Base-by-base conservation (phyloP, 2,888 invertebrate genomes). In the Noctua comes region DNA sequence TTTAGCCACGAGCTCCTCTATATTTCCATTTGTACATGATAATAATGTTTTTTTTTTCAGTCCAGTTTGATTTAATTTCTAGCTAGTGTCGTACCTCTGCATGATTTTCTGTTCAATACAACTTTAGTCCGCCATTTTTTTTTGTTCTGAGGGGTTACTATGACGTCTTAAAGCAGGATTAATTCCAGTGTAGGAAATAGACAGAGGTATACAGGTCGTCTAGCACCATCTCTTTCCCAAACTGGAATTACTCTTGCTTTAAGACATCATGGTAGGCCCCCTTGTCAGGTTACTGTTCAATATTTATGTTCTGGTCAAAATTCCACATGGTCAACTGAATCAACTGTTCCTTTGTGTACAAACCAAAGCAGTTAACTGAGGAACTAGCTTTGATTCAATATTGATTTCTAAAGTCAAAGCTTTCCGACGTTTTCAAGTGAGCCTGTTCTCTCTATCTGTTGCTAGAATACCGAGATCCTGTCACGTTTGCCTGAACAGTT, bases 341-440 rank as follows among this genome's bases (percentile, higher is more conserved):
- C 5, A 59, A 64, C 40, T 51, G 43, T 51, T 1, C 0, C 27
- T 51, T 36, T 62, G 31, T 62, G 18, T 10, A 31, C 10, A 21
- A 62, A 31, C 10, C 31, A 36, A 6, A 54, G 31, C 64, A 69
- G 43, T 66, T 62, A 59, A 75, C 59, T 66, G n/a, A 21, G 73
- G 43, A 69, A 57, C 48, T 48, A 70, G n/a, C 48, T 86, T 51
- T 77, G 51, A 82, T 86, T 71, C 68, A 68, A 71, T 82, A 77
- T 77, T 72, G 70, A 72, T 69, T 65, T 59, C 54, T 65, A 31
- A 21, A 65, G 46, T 59, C 68, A 24, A 71, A 73, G 40, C 77
- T 69, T 71, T 73, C 51, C 75, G 40, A 64, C 11, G 13, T 68
- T 72, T 64, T 73, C 24, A 57, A 73, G 18, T 64, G 4, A 70